Conservation (phyloP, 2,888 invertebrate species). For the Thelaira solivaga region DNA sequence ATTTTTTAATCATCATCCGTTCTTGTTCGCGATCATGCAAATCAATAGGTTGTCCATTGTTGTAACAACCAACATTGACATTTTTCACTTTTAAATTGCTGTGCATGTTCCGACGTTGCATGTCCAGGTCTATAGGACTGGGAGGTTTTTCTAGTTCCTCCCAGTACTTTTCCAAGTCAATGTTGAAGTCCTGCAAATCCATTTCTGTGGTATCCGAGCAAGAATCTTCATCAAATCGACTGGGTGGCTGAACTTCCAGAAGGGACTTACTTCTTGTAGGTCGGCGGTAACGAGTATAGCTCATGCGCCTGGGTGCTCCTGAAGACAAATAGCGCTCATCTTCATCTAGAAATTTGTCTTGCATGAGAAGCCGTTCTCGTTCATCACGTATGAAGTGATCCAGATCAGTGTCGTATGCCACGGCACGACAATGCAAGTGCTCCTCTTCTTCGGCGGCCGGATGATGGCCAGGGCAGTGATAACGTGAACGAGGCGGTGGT, state of each 20-base stretch:
- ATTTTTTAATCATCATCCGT: conserved; percentile 76
- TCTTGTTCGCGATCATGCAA: conserved; percentile 76
- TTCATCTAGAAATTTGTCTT: conserved; percentile 76
- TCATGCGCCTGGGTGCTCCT: conserved; percentile 56
- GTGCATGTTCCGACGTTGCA: conserved; percentile 76
- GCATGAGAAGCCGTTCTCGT: conserved; percentile 72
- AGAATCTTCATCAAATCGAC: conserved; percentile 75
- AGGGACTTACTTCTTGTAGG: conserved; percentile 74
- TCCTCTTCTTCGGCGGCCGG: conserved; percentile 75
- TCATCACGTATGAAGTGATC: conserved; percentile 76
- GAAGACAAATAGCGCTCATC: conserved; percentile 73
- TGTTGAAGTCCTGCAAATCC: conserved; percentile 77
- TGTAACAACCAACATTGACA: conserved; percentile 75
- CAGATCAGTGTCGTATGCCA: conserved; percentile 73
- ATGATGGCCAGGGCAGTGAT: conserved; percentile 72
- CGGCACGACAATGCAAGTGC: conserved; percentile 72
- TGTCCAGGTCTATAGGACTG: conserved; percentile 75
- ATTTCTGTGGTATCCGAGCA: conserved; percentile 77
- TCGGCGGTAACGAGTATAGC: conserved; percentile 65
- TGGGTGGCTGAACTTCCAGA: conserved; percentile 76
- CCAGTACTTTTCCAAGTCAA: conserved; percentile 77
- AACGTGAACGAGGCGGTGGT: conserved; percentile 64
- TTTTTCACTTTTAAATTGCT: conserved; percentile 76
- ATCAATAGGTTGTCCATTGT: conserved; percentile 75
- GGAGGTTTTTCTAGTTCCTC: conserved; percentile 76